Conservation (phyloP, 2,888 invertebrate species). For the Zeuzera pyrina region DNA sequence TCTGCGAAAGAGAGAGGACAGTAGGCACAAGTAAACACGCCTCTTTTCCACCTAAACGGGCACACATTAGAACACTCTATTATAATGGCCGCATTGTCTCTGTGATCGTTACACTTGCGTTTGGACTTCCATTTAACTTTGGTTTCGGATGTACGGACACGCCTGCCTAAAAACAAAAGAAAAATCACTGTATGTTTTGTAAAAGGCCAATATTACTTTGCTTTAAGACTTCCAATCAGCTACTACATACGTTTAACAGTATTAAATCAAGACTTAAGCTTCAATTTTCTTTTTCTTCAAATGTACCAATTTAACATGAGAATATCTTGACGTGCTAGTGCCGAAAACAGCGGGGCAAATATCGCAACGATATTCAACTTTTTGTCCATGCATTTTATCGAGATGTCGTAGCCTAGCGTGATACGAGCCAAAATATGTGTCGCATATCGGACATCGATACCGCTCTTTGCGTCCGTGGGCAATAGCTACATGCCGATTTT, state of each 20-base stretch:
- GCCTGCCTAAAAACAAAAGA: conserved; percentile 63
- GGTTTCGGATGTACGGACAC: too few relatives aligned
- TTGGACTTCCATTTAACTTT: conserved; percentile 46
- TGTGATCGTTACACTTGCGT: conserved; percentile 54
- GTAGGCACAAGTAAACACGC: conserved; percentile 46
- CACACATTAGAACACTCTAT: conserved; percentile 52
- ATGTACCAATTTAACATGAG: conserved; percentile 47
- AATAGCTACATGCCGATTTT: conserved; percentile 28
- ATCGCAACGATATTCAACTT: conserved; percentile 34
- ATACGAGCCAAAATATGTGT: conserved; percentile 33
- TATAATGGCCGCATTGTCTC: conserved; percentile 55
- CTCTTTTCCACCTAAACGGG: conserved; percentile 56
- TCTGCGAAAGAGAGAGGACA: conserved; percentile 46
- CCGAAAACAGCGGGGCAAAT: conserved; percentile 36
- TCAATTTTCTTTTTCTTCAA: conserved; percentile 14
- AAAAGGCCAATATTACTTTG: not conserved
- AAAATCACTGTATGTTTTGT: conserved; percentile 28
- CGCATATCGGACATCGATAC: conserved; percentile 43
- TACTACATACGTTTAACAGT: too few relatives aligned
- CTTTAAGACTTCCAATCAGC: not conserved
- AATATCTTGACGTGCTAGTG: conserved; percentile 43
- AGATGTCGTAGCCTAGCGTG: conserved; percentile 37
- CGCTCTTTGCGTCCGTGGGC: conserved; percentile 36
- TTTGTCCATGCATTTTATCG: conserved; percentile 33
- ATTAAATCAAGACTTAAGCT: not conserved